Base-by-base conservation (phyloP, 2,888 invertebrate species). In the Campopleginae sp. region DNA sequence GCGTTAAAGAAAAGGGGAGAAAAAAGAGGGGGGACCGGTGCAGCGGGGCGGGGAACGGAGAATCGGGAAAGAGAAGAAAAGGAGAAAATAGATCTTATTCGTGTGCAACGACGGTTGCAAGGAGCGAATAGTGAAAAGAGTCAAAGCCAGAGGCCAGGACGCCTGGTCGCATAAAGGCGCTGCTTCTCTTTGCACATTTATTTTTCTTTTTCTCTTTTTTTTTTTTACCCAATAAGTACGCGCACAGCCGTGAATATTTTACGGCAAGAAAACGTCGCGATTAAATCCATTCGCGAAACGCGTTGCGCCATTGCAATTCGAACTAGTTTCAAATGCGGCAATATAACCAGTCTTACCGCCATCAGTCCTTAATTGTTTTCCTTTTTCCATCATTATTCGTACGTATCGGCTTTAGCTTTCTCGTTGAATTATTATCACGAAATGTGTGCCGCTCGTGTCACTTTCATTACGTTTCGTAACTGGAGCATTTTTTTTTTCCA, bases 161-260 rank as follows among this genome's bases (percentile, higher is more conserved):
- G 65, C 54, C 75, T 66, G 68, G 68, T 77, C 76, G 58, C 27
- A 77, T 74, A 77, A 74, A 84, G 68, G 66, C 31, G 48, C 0
- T 70, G 48, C 0, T 70, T 72, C 66, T 66, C 46, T 66, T 65
- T n/a, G n/a, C 14, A 48, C 23, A 31, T 84, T 54, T 71, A n/a
- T n/a, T n/a, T n/a, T n/a, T n/a, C n/a, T 58, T 54, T 27, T 27
- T 27, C 58, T 72, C 46, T 71, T 70, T 17, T 71, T 77, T 71
- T 77, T 81, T 72, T 66, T 6, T 23, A 66, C 65, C 65, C n/a
- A 66, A 51, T 74, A 58, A 51, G 19, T 63, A 54, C 31, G 44
- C 33, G 42, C 27, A 38, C 78, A 48, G 17, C 58, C 42, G 72
- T 23, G 51, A 63, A 80, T 80, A 63, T 42, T 38, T 38, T 10